Conservation (phyloP, 1,140 invertebrate genomes). For the Lasaia peninsularis region DNA sequence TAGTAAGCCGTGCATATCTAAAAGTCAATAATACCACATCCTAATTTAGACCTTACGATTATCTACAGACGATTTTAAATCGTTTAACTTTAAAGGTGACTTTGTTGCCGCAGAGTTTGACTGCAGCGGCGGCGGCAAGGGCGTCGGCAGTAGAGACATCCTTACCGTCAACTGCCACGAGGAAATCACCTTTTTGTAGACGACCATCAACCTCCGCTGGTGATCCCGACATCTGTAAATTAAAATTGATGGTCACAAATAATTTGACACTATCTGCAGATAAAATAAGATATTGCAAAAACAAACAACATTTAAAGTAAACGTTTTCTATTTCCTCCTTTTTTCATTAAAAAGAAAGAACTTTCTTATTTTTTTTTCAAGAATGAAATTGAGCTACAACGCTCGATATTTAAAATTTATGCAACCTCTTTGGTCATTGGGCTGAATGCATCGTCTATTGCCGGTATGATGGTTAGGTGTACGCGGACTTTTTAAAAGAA, state of each 20-base stretch:
- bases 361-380: too few species aligned
- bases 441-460: too few species aligned
- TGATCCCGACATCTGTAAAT: conserved; percentile 88
- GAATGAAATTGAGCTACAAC: too few species aligned
- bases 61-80: conserved; percentile 80
- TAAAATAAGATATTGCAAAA: too few species aligned
- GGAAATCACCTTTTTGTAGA: conserved; percentile 94
- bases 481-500: too few species aligned
- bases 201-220: conserved; percentile 94
- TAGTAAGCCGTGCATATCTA: neutral
- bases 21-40: neutral
- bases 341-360: too few species aligned
- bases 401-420: too few species aligned
- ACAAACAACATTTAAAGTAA: too few species aligned
- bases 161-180: conserved; percentile 93
- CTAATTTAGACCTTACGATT: conserved; percentile 19
- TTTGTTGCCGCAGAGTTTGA: conserved; percentile 90
- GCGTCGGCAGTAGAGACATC: conserved; percentile 89
- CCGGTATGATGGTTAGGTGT: too few species aligned
- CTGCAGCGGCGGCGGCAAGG: conserved; percentile 91
- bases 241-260: conserved; percentile 4
- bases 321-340: too few species aligned
- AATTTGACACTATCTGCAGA: too few species aligned
- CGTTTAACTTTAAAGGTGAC: conserved; percentile 88
- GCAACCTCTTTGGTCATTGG: too few species aligned